phyloP scores from a whole-genome alignment of 2,113 vertebrate species.

The Chionis minor region DNA sequence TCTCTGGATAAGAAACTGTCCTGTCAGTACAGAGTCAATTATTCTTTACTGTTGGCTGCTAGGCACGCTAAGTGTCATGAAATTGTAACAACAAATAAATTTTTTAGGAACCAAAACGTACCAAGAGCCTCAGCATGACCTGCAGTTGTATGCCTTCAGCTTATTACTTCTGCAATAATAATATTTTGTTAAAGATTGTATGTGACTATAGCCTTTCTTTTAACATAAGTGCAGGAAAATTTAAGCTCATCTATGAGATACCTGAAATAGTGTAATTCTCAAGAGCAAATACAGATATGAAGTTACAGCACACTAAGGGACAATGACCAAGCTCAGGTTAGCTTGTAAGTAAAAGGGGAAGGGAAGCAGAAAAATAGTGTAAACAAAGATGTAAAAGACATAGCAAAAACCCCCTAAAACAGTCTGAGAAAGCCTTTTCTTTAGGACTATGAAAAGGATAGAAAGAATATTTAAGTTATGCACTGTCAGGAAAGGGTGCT shows the following conservation, averaged over 20 bases:
- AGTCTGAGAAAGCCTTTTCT: not conserved
- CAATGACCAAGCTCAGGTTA: not conserved
- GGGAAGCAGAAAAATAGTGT: not conserved
- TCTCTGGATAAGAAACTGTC: not conserved
- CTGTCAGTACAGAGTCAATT: not conserved
- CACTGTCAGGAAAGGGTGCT: not conserved
- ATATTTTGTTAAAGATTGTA: not conserved
- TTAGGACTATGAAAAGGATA: not conserved
- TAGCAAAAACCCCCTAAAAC: not conserved
- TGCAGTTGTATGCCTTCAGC: not conserved
- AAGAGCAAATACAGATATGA: not conserved
- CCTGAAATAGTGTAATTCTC: not conserved
- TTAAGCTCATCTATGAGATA: not conserved
- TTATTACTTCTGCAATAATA: not conserved
- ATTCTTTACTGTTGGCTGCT: not conserved
- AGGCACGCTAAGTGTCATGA: fast-evolving
- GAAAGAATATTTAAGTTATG: not conserved
- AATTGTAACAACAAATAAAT: not conserved
- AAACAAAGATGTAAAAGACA: not conserved
- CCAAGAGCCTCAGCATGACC: not conserved
- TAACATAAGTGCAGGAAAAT: not conserved
- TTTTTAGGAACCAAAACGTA: not conserved
- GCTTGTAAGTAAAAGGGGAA: not conserved
- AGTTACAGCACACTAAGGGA: not conserved
- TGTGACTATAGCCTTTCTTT: not conserved